Base-by-base conservation (phyloP, 2,888 invertebrate species). In the Drosophila villosipedis region DNA sequence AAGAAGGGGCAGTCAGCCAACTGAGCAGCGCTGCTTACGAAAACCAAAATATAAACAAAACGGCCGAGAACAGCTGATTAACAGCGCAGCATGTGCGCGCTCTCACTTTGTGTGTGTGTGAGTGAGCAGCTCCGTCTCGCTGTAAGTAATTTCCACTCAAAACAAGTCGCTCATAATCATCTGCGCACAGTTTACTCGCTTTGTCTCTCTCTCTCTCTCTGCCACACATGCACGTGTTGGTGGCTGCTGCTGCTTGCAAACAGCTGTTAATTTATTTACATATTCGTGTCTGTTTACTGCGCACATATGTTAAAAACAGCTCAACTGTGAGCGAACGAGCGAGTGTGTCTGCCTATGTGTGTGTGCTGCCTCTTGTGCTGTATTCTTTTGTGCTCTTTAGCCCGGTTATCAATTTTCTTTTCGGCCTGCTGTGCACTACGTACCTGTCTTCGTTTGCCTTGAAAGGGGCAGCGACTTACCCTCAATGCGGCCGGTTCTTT, bases 31-130 rank as follows among this genome's bases (percentile, higher is more conserved):
- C 81, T 78, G 78, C 86, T 86, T 83, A 78, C 84, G 87, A 89
- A 88, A 80, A 90, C 61, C 88, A 89, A 91, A 91, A 91, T 83
- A 91, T 91, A 91, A 91, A 91, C 91, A 91, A 91, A 85, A 91
- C 88, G 60, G 78, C 63, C 68, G 71, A 81, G 82, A 91, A 91
- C 91, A 91, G 91, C 91, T 91, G 91, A 91, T 91, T 82, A 80
- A 62, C 68, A 82, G 57, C 73, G 31, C 74, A 90, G 90, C 85
- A 82, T 82, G 82, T 78, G 80, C 80, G 73, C 78, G 63, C 68
- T 73, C 70, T 73, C 74, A 54, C 49, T 76, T 72, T 22, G 63
- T 78, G 64, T 68, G 60, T 61, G 70, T 68, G 61, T 59, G 77
- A 55, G 59, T 55, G 54, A 41, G 53, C 30, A 52, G 35, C 16